Base-by-base conservation (phyloP, 2,888 invertebrate species). In the Mythimna vitellina region DNA sequence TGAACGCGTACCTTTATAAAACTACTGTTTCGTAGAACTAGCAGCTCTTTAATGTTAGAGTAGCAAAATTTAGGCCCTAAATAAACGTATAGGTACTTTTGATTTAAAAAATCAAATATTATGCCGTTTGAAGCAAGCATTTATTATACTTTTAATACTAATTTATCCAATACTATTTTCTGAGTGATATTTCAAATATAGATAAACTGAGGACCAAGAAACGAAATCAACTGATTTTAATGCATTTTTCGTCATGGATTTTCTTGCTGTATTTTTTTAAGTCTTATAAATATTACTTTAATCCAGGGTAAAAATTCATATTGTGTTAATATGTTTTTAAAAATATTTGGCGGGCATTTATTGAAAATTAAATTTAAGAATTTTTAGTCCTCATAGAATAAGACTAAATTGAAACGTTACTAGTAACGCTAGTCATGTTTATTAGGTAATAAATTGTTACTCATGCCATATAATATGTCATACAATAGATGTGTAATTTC, bases 351-450 rank as follows among this genome's bases (percentile, higher is more conserved):
- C 57, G 73, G 78, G 80, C 78, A 84, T 84, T 82, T 80, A 80
- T 64, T 70, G 46, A 69, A 76, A 46, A 61, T 66, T 67, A 57
- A 49, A 56, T 79, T 42, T 65, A 69, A 70, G 70, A 76, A 65
- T 38, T 70, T 77, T 54, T 75, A 65, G 70, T 82, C 76, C 63
- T 82, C 76, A 72, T 84, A 73, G 71, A 29, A 51, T 84, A 79
- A 66, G 78, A 72, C 83, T 78, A 85, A 73, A 84, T 83, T 82
- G 79, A 82, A 82, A 86, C 84, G 89, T 90, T 90, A 89, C 90
- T 90, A 90, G 88, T 87, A 87, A 86, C 85, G 89, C 92, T 92
- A 91, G 92, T 92, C 92, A 91, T 85, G 81, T 85, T 76, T 85
- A 85, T 87, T 86, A 83, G 70, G 80, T 84, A 70, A 68, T 79